Conservation (phyloP, 1,140 invertebrate species). For the Palaemon carinicauda region DNA sequence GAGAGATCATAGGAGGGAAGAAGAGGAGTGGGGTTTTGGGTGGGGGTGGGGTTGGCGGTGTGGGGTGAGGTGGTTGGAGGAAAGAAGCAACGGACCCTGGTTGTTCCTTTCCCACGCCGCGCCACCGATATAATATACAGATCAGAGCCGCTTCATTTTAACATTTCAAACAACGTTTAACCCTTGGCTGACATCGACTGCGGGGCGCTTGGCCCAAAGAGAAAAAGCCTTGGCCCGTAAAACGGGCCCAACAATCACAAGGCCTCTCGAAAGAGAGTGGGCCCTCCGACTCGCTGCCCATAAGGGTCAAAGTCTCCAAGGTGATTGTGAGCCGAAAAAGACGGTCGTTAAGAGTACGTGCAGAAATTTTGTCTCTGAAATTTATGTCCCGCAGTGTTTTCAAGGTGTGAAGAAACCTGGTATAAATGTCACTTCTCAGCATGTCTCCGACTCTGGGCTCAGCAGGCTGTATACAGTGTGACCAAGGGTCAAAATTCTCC, state of each 20-base stretch:
- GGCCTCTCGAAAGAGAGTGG: not conserved
- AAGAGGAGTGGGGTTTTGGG: too few relatives aligned
- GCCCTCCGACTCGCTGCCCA: not conserved
- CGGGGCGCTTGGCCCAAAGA: constrained; percentile 52
- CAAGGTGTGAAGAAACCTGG: constrained; percentile 55
- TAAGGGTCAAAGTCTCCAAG: constrained; percentile 29
- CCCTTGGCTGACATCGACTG: constrained; percentile 56
- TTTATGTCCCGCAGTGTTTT: constrained; percentile 57
- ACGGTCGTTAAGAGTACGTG: constrained; percentile 31
- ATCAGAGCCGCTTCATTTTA: constrained; percentile 55
- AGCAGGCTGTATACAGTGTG: constrained; percentile 19
- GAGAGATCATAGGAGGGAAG: constrained; percentile 15
- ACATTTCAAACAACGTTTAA: constrained; percentile 57
- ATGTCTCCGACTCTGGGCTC: constrained; percentile 36
- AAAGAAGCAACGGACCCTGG: not conserved
- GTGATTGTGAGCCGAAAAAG: not conserved
- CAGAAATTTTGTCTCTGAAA: constrained; percentile 56
- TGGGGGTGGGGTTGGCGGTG: too few relatives aligned
- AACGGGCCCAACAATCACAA: constrained; percentile 11
- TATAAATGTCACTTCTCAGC: constrained; percentile 57
- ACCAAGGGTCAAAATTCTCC: not conserved
- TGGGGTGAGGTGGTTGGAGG: too few relatives aligned
- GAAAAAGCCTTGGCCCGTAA: constrained; percentile 31
- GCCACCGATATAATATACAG: constrained; percentile 43
- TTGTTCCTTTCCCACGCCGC: constrained; percentile 37